Conservation (phyloP, 2,113 vertebrate genomes). For the Onychostruthus taczanowskii region DNA sequence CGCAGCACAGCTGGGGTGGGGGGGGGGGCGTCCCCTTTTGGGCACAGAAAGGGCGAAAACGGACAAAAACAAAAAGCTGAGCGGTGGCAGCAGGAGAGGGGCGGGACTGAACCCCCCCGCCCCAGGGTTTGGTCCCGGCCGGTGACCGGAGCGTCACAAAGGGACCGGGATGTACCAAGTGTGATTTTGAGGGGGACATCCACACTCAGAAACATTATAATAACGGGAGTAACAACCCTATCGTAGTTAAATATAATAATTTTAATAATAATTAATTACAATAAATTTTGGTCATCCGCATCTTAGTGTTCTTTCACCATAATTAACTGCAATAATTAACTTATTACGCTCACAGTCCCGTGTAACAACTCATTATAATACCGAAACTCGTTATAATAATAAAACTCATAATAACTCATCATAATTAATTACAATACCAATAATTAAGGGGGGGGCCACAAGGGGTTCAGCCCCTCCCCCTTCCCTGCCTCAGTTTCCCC, state of each 20-base stretch:
- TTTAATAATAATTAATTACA: not conserved
- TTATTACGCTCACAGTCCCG: not conserved
- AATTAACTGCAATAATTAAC: not conserved
- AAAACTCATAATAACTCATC: not conserved
- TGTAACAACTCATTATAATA: not conserved
- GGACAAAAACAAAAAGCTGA: not conserved
- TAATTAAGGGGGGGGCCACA: not conserved
- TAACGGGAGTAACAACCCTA: not conserved
- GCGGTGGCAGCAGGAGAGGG: not conserved
- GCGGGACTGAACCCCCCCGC: not conserved
- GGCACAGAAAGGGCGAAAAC: not conserved
- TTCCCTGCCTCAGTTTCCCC: not conserved
- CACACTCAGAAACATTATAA: not conserved
- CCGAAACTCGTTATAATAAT: not conserved
- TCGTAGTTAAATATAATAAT: not conserved
- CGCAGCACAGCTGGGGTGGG: not conserved
- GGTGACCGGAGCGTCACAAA: not conserved
- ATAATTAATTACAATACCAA: not conserved
- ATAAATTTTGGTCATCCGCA: not conserved
- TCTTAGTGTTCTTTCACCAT: not conserved
- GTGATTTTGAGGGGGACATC: not conserved
- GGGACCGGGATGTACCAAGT: not conserved
- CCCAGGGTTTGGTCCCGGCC: not conserved
- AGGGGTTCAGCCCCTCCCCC: not conserved
- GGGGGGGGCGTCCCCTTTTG: not conserved